Evolutionary conservation across 2,888 invertebrate genomes (phyloP), one percentile per base, ranked within the genome.

Genomic region (Malacosoma neustria): DNA sequence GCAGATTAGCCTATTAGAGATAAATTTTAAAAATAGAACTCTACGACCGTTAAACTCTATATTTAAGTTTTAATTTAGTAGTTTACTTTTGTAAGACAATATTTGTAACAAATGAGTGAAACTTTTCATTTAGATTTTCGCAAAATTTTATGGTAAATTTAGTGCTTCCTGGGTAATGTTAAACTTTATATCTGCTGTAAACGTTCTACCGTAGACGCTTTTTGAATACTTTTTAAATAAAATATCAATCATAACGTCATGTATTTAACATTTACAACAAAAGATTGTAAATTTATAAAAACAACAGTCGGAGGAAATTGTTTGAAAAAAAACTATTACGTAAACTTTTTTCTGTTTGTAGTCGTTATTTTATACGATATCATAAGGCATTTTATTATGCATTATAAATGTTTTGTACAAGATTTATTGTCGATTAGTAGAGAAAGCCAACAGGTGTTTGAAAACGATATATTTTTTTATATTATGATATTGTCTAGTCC

Each of bases 371-470:
- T 12, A 36, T 42, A 43, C 40, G 33, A 38, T 46, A 43, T 43
- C 40, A 37, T 42, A 42, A 42, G 41, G 41, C 37, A 48, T 54
- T 54, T 49, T 46, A 40, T 37, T 42, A 44, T 49, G 41, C 34
- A 35, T 47, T 44, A 43, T 51, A 50, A 53, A 60, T 37, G 37
- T 43, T 34, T 49, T 43, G 14, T 22, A 34, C 7, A 33, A 50
- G 48, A 54, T 56, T 54, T 56, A 57, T 51, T 39, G 37, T 37
- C 40, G 46, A 46, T 45, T 46, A 43, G 38, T 33, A 35, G 41
- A 38, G 36, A 54, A 45, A 47, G 48, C 42, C 36, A 46, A 39
- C 33, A 38, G 35, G 31, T 30, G 41, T 49, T 48, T 48, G 43
- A 46, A 36, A 35, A 43, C 37, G 43, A 38, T 44, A n/a, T 51